Conservation (phyloP, 2,797 vertebrate species). For the Peromyscus aztecus region DNA sequence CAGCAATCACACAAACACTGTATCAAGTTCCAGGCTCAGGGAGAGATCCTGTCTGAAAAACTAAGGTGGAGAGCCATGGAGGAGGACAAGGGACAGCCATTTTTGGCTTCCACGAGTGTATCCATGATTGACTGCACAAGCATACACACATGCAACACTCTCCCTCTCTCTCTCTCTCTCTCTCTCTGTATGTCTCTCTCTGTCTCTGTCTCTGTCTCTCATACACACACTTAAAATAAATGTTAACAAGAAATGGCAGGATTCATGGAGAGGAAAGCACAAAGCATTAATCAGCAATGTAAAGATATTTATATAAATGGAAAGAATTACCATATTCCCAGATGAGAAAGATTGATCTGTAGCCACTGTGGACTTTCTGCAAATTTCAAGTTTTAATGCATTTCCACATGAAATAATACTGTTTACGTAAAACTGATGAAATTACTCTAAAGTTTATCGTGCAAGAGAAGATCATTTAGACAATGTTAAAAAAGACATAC, state of each 20-base stretch:
- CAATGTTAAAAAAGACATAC: not conserved
- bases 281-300: not conserved
- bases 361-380: not conserved
- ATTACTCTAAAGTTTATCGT: slow-evolving; percentile 31
- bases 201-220: too few species aligned
- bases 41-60: not conserved
- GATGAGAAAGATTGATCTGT: not conserved
- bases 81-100: not conserved
- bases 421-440: not conserved
- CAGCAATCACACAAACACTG: not conserved
- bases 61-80: not conserved
- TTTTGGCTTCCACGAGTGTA: not conserved
- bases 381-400: slow-evolving; percentile 47
- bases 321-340: not conserved
- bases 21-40: not conserved
- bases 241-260: slow-evolving; percentile 10
- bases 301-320: slow-evolving; percentile 12
- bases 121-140: not conserved
- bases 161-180: too few species aligned
- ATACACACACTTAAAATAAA: slow-evolving; percentile 8
- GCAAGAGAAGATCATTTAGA: not conserved
- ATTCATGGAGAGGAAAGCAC: not conserved
- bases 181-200: too few species aligned
- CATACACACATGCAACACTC: not conserved
- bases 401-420: not conserved